These are phyloP conservation scores for Luperina testacea DNA, from an alignment of 2,888 invertebrate genomes.

Conservation along the genomic window DNA sequence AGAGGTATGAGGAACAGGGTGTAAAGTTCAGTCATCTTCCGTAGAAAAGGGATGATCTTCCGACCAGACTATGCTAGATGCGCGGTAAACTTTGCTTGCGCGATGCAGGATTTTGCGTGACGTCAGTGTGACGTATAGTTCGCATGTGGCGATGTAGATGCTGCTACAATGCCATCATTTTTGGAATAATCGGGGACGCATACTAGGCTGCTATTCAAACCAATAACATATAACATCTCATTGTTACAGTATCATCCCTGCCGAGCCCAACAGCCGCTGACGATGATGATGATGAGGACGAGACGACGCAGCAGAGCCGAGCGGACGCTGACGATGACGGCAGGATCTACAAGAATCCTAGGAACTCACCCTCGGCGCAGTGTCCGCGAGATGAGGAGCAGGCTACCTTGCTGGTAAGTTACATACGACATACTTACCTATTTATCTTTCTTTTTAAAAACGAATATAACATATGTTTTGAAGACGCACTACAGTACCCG, in stretches of 20 bases:
- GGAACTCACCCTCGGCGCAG: conserved; percentile 95
- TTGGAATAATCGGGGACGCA: no score
- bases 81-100: no score
- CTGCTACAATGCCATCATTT: not conserved
- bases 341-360: conserved; percentile 95
- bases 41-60: no score
- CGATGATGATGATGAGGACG: conserved; percentile 90
- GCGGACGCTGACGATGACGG: conserved; percentile 94
- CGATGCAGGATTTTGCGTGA: no score
- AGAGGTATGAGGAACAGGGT: no score
- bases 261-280: conserved; percentile 86
- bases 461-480: not conserved
- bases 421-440: not conserved
- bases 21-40: no score
- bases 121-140: no score
- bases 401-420: conserved; percentile 92
- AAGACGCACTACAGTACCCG: not conserved
- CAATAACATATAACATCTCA: not conserved
- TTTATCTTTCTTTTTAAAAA: not conserved
- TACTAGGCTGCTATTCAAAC: no score
- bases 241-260: conserved; percentile 80
- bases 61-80: no score
- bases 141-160: no score
- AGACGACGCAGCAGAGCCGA: conserved; percentile 89
- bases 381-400: conserved; percentile 97